These are phyloP conservation scores for Cosmia pyralina DNA, from an alignment of 2,888 invertebrate species.

Conservation along the genomic window DNA sequence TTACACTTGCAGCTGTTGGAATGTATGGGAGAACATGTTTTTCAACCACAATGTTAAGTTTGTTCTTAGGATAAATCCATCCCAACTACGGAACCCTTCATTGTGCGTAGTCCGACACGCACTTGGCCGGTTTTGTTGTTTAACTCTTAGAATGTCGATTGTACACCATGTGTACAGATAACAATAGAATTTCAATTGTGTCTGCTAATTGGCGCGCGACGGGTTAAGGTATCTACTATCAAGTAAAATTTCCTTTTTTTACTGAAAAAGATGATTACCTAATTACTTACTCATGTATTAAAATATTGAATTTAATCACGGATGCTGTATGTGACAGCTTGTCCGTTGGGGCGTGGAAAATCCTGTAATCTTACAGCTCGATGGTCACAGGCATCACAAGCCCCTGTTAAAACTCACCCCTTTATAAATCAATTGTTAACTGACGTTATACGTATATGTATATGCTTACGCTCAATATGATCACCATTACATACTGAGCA, in stretches of 20 bases:
- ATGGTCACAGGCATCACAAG: conserved; percentile 54
- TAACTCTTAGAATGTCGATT: no score
- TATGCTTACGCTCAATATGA: conserved; percentile 66
- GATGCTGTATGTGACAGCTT: conserved; percentile 11
- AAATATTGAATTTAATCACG: conserved; percentile 1
- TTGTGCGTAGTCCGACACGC: no score
- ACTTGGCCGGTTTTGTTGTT: no score
- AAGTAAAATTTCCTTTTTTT: not conserved
- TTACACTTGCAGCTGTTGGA: no score
- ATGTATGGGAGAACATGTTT: no score
- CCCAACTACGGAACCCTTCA: no score
- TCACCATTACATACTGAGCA: not conserved
- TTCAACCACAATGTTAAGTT: no score
- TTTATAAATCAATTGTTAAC: conserved; percentile 51
- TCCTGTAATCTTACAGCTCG: conserved; percentile 62
- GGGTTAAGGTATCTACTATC: not conserved
- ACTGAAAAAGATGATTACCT: not conserved
- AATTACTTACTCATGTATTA: not conserved
- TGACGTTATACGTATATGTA: no score
- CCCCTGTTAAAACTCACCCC: conserved; percentile 27
- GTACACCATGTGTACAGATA: no score
- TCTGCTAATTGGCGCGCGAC: no score
- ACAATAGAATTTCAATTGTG: no score
- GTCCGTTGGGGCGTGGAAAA: conserved; percentile 67
- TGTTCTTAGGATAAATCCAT: no score